These are phyloP conservation scores for Gymnogyps californianus DNA, from an alignment of 2,113 vertebrate species.

Conservation along the genomic window DNA sequence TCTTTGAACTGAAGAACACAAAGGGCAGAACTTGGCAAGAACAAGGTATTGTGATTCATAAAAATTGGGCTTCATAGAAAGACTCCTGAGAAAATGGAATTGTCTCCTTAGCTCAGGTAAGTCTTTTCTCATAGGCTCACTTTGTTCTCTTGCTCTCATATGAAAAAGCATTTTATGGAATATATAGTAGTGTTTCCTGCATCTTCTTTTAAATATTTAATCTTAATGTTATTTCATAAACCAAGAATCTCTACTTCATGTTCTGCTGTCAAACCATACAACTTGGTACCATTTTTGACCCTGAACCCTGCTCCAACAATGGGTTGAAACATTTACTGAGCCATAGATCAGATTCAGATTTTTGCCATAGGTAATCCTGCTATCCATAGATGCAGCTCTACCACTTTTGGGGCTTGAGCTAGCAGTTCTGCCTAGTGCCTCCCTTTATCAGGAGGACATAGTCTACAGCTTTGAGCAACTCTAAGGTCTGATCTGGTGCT, in stretches of 20 bases:
- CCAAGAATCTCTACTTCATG: background rate
- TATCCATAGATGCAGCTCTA: background rate
- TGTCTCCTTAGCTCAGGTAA: background rate
- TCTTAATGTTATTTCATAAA: background rate
- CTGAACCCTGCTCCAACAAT: background rate
- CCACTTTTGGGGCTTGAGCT: background rate
- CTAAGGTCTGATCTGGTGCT: background rate
- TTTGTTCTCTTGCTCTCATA: background rate
- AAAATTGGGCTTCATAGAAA: background rate
- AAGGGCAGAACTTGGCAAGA: background rate
- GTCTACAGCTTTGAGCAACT: background rate
- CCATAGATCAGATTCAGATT: background rate
- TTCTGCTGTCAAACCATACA: background rate
- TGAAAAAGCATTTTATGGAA: background rate
- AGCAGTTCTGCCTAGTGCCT: background rate
- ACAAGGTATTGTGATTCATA: background rate
- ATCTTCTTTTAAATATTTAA: background rate
- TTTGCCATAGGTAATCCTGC: background rate
- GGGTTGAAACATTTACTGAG: background rate
- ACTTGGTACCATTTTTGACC: background rate
- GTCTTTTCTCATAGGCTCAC: background rate
- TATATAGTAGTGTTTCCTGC: background rate
- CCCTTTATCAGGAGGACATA: background rate
- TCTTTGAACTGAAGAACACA: background rate
- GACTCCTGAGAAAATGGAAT: background rate